Conservation (phyloP, 2,888 invertebrate species). For the Plebejus argus region DNA sequence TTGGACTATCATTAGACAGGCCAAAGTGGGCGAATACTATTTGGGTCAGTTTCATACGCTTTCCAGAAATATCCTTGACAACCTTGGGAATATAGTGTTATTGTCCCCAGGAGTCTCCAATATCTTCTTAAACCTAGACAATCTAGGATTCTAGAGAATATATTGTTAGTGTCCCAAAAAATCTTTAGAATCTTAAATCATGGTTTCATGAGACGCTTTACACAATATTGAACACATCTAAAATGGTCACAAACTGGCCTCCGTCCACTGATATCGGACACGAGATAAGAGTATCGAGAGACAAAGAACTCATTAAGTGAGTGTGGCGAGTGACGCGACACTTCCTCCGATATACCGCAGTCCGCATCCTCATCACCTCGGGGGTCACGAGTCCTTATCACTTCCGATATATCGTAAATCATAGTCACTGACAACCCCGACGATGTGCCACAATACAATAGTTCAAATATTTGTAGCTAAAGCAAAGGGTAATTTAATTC, state of each 20-base stretch:
- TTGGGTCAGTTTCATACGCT: neutral
- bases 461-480: neutral
- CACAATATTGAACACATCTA: neutral
- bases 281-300: conserved; percentile 71
- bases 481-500: neutral
- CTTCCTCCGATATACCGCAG: conserved; percentile 76
- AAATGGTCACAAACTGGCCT: neutral
- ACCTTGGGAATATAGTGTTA: neutral
- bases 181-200: too few relatives aligned
- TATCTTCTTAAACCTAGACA: too few relatives aligned
- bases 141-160: too few relatives aligned
- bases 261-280: neutral
- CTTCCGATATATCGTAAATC: conserved; percentile 56
- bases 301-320: conserved; percentile 78
- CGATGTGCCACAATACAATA: neutral
- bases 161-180: too few relatives aligned
- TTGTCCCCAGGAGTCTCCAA: too few relatives aligned
- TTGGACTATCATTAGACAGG: conserved; percentile 16
- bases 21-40: conserved; percentile 16
- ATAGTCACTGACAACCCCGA: conserved; percentile 19
- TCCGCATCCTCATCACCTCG: conserved; percentile 66
- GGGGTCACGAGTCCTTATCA: conserved; percentile 74
- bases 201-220: too few relatives aligned
- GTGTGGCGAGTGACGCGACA: conserved; percentile 69
- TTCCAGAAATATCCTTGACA: neutral